Evolutionary conservation across 2,888 invertebrate species (phyloP).

Genomic region (Microdon myrmicae): DNA sequence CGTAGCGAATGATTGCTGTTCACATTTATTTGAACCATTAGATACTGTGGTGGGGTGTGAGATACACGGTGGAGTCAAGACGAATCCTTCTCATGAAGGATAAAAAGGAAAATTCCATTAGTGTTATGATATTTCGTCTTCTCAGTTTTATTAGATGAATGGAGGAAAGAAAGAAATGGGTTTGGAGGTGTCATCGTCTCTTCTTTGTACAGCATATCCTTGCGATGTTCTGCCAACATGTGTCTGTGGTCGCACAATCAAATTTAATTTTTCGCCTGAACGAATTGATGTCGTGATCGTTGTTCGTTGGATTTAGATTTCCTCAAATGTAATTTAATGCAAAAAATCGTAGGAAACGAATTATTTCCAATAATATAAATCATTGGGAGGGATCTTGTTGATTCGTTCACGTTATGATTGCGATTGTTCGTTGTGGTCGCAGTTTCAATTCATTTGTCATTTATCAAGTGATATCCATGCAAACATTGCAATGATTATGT

Average conservation of each 20-base stretch:
- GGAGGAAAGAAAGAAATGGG: conserved; percentile 25
- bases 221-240: conserved; percentile 16
- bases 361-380: conserved; percentile 50
- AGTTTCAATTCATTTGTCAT: conserved; percentile 36
- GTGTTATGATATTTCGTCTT: conserved; percentile 24
- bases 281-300: conserved; percentile 16
- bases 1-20: conserved; percentile 47
- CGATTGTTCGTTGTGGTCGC: conserved; percentile 27
- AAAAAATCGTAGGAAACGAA: conserved; percentile 44
- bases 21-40: conserved; percentile 34
- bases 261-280: conserved; percentile 47
- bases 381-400: conserved; percentile 40
- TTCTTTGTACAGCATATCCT: conserved; percentile 9
- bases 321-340: conserved; percentile 32
- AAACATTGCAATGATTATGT: conserved; percentile 1
- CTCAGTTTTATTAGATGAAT: conserved; percentile 22
- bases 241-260: conserved; percentile 48
- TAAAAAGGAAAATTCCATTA: conserved; percentile 33
- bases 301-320: conserved; percentile 19
- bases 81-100: conserved; percentile 13
- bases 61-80: conserved; percentile 11
- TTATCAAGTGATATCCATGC: conserved; percentile 11
- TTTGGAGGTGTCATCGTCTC: neutral
- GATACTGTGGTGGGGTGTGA: neutral
- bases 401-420: conserved; percentile 41